Percentiles rank a stretch among this genome's conserved stretches.
phyloP scores from a whole-genome alignment of 2,888 invertebrate genomes.

The Tridacna gigas region DNA sequence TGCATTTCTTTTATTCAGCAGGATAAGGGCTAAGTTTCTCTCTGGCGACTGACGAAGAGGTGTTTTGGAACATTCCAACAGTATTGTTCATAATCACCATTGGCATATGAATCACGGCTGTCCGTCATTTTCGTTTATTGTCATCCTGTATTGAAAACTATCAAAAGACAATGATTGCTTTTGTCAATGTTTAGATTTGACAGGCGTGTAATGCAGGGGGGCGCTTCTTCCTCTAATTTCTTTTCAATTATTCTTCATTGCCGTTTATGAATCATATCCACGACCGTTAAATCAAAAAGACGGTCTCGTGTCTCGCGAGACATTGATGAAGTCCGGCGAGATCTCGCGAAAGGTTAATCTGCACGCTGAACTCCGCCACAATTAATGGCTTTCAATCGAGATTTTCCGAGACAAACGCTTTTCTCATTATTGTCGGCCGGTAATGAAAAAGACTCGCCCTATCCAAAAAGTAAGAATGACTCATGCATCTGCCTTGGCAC shows the following conservation, averaged over 20 bases:
- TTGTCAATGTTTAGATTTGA: slow-evolving; percentile 22
- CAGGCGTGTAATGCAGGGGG: slow-evolving; percentile 11
- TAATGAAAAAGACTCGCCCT: neutral
- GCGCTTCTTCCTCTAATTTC: slow-evolving; percentile 11
- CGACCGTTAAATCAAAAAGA: slow-evolving; percentile 24
- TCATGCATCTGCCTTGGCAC: neutral
- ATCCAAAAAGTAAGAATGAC: neutral
- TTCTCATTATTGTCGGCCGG: neutral
- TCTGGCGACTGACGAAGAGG: too few species aligned
- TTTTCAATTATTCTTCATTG: slow-evolving; percentile 25
- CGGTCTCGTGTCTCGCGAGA: slow-evolving; percentile 19
- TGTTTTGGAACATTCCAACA: neutral
- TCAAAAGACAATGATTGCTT: slow-evolving; percentile 12
- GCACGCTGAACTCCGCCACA: slow-evolving; percentile 11
- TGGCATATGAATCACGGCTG: neutral
- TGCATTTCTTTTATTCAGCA: too few species aligned
- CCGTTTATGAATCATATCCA: slow-evolving; percentile 20
- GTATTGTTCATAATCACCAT: neutral
- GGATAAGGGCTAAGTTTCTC: too few species aligned
- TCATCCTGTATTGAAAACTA: neutral
- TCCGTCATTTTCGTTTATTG: neutral
- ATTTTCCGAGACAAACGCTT: slow-evolving; percentile 2
- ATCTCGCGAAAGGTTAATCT: slow-evolving; percentile 25
- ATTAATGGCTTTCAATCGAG: slow-evolving; percentile 9
- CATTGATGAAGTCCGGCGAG: slow-evolving; percentile 22